phyloP scores from a whole-genome alignment of 2,113 vertebrate species.

The Leucopsar rothschildi region DNA sequence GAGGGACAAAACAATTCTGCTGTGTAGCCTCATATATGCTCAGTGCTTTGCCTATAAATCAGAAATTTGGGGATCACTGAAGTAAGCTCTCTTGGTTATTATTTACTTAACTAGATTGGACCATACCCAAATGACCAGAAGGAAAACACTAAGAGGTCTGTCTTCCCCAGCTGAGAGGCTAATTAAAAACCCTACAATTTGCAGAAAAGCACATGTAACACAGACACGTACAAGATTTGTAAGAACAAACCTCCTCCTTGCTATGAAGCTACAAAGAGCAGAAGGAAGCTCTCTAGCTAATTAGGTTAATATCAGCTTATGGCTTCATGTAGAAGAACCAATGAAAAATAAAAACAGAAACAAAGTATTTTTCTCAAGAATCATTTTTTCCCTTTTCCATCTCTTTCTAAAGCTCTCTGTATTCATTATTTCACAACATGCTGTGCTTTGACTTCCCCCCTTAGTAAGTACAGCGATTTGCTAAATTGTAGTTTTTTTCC shows the following conservation, averaged over 20 bases:
- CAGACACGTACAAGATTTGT: neutral
- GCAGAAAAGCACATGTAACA: neutral
- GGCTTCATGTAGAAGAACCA: neutral
- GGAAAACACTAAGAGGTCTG: constrained; percentile 9
- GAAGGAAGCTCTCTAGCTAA: constrained; percentile 8
- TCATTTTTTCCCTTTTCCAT: neutral
- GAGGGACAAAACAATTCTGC: neutral
- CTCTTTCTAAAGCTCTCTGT: neutral
- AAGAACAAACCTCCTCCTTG: neutral
- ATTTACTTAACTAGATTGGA: constrained; percentile 36
- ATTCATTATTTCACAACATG: neutral
- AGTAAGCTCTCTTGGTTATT: neutral
- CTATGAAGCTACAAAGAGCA: neutral
- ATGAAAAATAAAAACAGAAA: neutral
- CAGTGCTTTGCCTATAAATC: neutral
- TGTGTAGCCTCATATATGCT: neutral
- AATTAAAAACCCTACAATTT: constrained; percentile 25
- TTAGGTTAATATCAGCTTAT: constrained; percentile 23
- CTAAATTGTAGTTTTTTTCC: constrained; percentile 52
- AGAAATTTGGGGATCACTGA: neutral
- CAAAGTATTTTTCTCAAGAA: neutral
- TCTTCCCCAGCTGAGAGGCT: neutral
- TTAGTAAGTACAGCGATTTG: constrained; percentile 58
- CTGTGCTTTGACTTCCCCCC: constrained; percentile 36
- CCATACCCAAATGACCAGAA: constrained; percentile 3